phyloP scores from a whole-genome alignment of 2,888 invertebrate genomes.

The Imbricaverruca yamaguchii region DNA sequence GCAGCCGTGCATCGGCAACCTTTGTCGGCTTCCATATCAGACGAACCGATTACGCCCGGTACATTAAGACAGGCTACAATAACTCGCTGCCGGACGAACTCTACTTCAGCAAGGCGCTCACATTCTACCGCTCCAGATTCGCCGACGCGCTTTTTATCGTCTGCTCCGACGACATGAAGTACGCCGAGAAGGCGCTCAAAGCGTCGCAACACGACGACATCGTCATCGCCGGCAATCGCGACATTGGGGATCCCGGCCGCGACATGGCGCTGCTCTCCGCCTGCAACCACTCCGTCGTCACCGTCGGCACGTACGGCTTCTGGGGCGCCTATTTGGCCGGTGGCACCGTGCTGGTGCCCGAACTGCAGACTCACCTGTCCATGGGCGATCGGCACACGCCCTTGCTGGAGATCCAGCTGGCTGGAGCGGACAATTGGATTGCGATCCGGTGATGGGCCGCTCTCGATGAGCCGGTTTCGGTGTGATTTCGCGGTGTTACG shows the following conservation, averaged over 20 bases:
- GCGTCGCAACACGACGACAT: neutral
- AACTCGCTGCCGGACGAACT: neutral
- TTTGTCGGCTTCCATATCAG: conserved; percentile 10
- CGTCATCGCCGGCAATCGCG: neutral
- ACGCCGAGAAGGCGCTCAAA: neutral
- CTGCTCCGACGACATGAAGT: neutral
- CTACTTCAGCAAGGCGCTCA: neutral
- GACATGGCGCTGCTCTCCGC: conserved; percentile 23
- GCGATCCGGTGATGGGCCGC: neutral
- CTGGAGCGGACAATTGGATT: conserved; percentile 7
- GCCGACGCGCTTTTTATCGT: conserved; percentile 6
- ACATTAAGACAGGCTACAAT: neutral
- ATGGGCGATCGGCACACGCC: neutral
- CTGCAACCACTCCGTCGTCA: conserved; percentile 21
- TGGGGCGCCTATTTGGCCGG: conserved; percentile 24
- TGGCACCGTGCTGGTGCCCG: conserved; percentile 7
- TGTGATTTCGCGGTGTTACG: too few species aligned
- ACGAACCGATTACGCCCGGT: neutral
- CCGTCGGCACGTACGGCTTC: conserved; percentile 22
- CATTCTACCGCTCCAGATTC: neutral
- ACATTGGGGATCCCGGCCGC: neutral
- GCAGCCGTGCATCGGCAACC: neutral
- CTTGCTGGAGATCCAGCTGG: neutral
- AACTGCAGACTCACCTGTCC: neutral
- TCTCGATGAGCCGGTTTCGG: too few species aligned